Evolutionary conservation across 2,113 vertebrate species (phyloP).

Genomic region (Bambusicola thoracicus): DNA sequence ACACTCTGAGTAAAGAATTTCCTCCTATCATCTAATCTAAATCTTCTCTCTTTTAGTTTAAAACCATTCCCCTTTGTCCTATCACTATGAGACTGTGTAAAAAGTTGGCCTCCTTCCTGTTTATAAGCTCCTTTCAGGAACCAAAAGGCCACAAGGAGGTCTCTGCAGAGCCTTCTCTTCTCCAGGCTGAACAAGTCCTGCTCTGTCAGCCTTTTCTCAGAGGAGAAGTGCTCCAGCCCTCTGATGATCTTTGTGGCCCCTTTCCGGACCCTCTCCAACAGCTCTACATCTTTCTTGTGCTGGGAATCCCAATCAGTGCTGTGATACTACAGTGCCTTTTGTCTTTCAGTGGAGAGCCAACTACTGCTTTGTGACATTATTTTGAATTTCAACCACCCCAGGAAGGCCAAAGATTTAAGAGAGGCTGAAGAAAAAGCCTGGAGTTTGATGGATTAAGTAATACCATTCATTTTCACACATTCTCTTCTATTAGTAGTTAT

Average conservation of each 20-base stretch:
- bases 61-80: not conserved
- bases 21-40: not conserved
- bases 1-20: not conserved
- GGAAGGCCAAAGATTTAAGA: constrained; percentile 60
- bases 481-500: not conserved
- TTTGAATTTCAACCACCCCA: constrained; percentile 80
- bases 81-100: not conserved
- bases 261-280: not conserved
- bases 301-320: not conserved
- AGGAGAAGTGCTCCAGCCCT: not conserved
- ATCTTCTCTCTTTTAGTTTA: not conserved
- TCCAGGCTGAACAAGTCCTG: not conserved
- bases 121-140: not conserved
- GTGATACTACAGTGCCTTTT: not conserved
- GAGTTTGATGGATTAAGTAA: constrained; percentile 44
- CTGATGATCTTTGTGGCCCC: not conserved
- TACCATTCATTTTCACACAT: not conserved
- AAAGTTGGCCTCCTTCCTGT: not conserved
- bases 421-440: constrained; percentile 52
- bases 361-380: constrained; percentile 87
- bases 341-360: constrained; percentile 81
- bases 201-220: not conserved
- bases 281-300: not conserved
- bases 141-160: not conserved
- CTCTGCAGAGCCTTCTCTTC: not conserved